Percentiles rank a stretch among this genome's conserved stretches.
These are phyloP conservation scores for Perca fluviatilis DNA, from an alignment of 2,113 vertebrate species.

Conservation along the genomic window DNA sequence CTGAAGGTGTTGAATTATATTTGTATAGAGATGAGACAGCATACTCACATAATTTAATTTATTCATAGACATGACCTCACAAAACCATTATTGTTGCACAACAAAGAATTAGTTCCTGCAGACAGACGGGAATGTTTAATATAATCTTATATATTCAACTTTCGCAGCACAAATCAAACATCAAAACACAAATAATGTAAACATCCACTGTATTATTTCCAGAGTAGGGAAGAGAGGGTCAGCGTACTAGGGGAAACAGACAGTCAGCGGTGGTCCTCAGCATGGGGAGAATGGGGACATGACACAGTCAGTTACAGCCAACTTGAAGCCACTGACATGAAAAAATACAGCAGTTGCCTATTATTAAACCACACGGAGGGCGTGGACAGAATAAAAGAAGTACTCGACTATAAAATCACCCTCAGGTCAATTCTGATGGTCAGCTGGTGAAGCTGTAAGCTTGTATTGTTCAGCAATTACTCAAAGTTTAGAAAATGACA, in stretches of 20 bases:
- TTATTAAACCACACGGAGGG: constrained; percentile 1
- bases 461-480: not conserved
- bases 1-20: not conserved
- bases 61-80: constrained; percentile 71
- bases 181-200: constrained; percentile 71
- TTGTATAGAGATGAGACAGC: not conserved
- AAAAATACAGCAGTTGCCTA: constrained; percentile 30
- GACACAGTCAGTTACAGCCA: not conserved
- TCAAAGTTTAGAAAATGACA: not conserved
- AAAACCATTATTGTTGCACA: constrained; percentile 61
- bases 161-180: constrained; percentile 53
- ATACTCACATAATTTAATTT: constrained; percentile 76
- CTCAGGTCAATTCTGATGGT: not conserved
- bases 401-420: not conserved
- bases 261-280: not conserved
- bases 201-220: constrained; percentile 50
- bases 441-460: not conserved
- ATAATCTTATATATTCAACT: constrained; percentile 1
- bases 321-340: not conserved
- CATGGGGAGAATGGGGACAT: not conserved
- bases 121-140: constrained; percentile 66
- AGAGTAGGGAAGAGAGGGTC: constrained; percentile 18
- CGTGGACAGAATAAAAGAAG: not conserved
- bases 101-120: constrained; percentile 63
- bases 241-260: not conserved